These are phyloP conservation scores for Drosophila subpulchrella DNA, from an alignment of 1,140 invertebrate genomes.

Conservation along the genomic window DNA sequence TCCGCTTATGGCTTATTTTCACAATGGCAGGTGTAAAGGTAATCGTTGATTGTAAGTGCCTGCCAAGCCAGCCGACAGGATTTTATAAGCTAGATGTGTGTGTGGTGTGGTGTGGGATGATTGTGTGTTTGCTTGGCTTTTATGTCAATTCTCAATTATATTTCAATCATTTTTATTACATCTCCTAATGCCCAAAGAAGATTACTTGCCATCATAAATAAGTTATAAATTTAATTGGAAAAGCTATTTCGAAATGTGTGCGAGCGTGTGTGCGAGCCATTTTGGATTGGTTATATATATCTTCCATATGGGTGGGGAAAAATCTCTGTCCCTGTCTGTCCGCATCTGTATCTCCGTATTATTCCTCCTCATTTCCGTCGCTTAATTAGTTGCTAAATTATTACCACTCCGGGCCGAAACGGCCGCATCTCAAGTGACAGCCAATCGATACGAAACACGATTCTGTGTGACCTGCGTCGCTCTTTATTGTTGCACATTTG, in stretches of 20 bases:
- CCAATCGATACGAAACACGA: constrained; percentile 33
- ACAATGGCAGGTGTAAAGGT: constrained; percentile 83
- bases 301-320: constrained; percentile 1
- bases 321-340: constrained; percentile 13
- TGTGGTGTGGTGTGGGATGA: constrained; percentile 12
- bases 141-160: constrained; percentile 83
- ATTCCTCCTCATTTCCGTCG: constrained; percentile 43
- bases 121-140: constrained; percentile 70
- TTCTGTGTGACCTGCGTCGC: constrained; percentile 23
- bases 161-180: constrained; percentile 83
- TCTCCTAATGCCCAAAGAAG: constrained; percentile 78
- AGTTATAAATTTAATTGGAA: constrained; percentile 82
- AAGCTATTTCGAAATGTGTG: constrained; percentile 23
- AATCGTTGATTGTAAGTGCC: constrained; percentile 82
- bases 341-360: constrained; percentile 29
- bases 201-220: constrained; percentile 78
- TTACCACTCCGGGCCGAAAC: constrained; percentile 65
- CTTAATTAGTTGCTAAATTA: constrained; percentile 82
- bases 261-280: constrained; percentile 8
- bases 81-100: constrained; percentile 67
- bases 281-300: constrained; percentile 7
- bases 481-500: constrained; percentile 63
- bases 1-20: constrained; percentile 83
- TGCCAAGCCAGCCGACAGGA: constrained; percentile 62
- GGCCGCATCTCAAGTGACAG: constrained; percentile 71